Percentiles rank a stretch among this genome's conserved stretches.
phyloP scores from a whole-genome alignment of 2,797 vertebrate species.

The Pristis pectinata region DNA sequence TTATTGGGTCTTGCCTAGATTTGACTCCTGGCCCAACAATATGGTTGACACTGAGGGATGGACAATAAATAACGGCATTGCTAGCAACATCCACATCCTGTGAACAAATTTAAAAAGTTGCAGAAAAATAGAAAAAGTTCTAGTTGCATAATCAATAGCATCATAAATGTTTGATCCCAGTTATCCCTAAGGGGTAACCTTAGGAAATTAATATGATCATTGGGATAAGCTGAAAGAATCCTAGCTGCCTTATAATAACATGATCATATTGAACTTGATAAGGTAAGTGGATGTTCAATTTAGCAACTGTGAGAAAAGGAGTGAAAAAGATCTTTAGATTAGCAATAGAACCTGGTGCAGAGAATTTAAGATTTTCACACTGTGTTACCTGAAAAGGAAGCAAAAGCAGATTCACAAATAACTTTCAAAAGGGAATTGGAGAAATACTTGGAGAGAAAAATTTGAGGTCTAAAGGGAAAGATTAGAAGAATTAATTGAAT shows the following conservation, averaged over 20 bases:
- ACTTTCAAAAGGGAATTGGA: background rate
- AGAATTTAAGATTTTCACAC: background rate
- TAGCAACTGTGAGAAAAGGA: background rate
- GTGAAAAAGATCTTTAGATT: background rate
- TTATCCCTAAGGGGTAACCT: background rate
- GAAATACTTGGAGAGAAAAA: no score
- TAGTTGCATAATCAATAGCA: background rate
- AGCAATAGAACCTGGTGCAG: background rate
- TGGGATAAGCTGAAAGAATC: background rate
- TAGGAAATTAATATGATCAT: background rate
- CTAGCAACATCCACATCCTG: no score
- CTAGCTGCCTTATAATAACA: background rate
- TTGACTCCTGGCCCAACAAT: no score
- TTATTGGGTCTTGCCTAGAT: no score
- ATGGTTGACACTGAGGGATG: no score
- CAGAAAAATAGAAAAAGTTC: background rate
- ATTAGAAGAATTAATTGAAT: background rate
- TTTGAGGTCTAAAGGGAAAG: no score
- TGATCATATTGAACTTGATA: background rate
- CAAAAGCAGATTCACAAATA: background rate
- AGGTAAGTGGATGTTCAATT: background rate
- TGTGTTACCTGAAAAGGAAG: background rate
- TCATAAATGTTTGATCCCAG: background rate
- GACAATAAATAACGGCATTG: no score
- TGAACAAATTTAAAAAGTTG: no score